Evolutionary conservation across 2,797 vertebrate genomes (phyloP).

Genomic region (Allobates femoralis): DNA sequence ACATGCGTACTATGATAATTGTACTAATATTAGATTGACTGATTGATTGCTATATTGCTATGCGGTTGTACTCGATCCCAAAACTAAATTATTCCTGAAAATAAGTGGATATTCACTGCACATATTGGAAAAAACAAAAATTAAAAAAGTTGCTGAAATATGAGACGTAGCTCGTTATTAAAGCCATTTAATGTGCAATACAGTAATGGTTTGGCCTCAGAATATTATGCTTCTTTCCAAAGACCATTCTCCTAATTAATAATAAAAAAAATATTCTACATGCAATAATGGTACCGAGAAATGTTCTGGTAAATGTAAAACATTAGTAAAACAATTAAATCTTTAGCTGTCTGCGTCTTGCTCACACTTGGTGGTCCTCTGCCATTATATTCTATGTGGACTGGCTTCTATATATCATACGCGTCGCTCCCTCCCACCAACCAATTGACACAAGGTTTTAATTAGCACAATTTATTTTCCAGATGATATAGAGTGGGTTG

Average conservation of each 20-base stretch:
- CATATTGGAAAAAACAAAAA: neutral
- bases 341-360: neutral
- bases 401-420: slow-evolving; percentile 4
- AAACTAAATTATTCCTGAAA: neutral
- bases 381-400: slow-evolving; percentile 25
- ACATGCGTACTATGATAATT: neutral
- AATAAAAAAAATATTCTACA: slow-evolving; percentile 28
- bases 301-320: slow-evolving; percentile 35
- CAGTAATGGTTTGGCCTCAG: slow-evolving; percentile 2
- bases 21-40: neutral
- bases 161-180: neutral
- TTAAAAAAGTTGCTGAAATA: slow-evolving; percentile 9
- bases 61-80: neutral
- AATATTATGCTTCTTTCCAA: neutral
- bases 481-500: slow-evolving; percentile 31
- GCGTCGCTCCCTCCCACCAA: neutral
- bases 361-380: slow-evolving; percentile 48
- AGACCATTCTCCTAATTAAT: neutral
- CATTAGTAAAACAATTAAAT: slow-evolving; percentile 45
- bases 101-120: neutral
- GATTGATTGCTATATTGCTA: too few species aligned
- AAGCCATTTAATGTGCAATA: slow-evolving; percentile 4
- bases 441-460: slow-evolving; percentile 19
- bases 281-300: slow-evolving; percentile 18
- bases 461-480: slow-evolving; percentile 25